phyloP scores from a whole-genome alignment of 2,888 invertebrate genomes.

The Argyra leucocephala region DNA sequence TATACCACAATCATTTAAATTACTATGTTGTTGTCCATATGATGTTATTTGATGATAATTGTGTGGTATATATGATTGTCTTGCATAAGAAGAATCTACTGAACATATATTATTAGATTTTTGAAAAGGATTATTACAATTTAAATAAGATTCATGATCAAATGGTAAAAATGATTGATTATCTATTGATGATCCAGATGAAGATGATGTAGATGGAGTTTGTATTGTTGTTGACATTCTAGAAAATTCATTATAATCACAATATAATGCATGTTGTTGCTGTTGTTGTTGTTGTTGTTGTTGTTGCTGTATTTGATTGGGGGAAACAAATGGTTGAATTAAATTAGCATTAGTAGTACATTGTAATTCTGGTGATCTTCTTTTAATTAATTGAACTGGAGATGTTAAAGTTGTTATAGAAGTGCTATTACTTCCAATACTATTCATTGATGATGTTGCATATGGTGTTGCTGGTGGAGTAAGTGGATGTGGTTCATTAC shows the following conservation, averaged over 20 bases:
- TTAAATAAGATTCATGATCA: not conserved
- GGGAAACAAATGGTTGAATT: not conserved
- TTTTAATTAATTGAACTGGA: slow-evolving; percentile 15
- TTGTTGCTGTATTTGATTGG: not conserved
- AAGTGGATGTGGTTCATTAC: slow-evolving; percentile 30
- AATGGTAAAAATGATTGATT: slow-evolving; percentile 21
- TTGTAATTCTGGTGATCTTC: slow-evolving; percentile 16
- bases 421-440: slow-evolving; percentile 17
- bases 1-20: not conserved
- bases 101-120: not conserved
- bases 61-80: not conserved
- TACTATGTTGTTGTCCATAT: not conserved
- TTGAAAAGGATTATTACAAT: not conserved
- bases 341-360: not conserved
- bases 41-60: not conserved
- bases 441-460: slow-evolving; percentile 10
- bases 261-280: too few relatives aligned
- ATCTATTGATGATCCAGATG: slow-evolving; percentile 21
- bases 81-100: not conserved
- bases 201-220: slow-evolving; percentile 18
- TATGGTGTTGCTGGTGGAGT: slow-evolving; percentile 42
- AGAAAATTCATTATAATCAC: not conserved
- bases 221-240: slow-evolving; percentile 16
- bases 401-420: slow-evolving; percentile 21
- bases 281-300: not conserved